Percentiles rank a stretch among this genome's conserved stretches.
Evolutionary conservation across 1,140 invertebrate genomes (phyloP).

Genomic region (Oedothorax gibbosus): DNA sequence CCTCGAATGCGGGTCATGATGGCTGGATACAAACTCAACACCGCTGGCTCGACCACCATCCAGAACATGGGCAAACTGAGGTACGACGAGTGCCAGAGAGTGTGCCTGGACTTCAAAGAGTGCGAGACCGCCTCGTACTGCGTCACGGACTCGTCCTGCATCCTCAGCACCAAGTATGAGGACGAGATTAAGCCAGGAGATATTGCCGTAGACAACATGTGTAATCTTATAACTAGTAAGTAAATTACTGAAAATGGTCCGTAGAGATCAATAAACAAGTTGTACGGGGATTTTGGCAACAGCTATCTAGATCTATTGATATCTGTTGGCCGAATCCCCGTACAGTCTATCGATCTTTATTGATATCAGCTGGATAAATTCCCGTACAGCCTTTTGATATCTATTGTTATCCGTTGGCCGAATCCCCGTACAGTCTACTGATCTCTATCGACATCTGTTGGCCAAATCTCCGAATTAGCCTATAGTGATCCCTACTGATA

Average conservation of each 20-base stretch:
- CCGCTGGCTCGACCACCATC: background rate
- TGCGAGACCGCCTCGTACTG: constrained; percentile 52
- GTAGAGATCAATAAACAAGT: background rate
- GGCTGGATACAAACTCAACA: constrained; percentile 18
- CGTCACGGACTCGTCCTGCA: constrained; percentile 4
- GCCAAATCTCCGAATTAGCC: too few relatives aligned
- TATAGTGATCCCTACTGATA: too few relatives aligned
- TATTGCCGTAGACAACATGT: constrained; percentile 18
- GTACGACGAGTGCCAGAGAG: constrained; percentile 46
- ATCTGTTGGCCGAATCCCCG: too few relatives aligned
- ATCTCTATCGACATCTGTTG: too few relatives aligned
- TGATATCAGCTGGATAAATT: too few relatives aligned
- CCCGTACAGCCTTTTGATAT: too few relatives aligned
- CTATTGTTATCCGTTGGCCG: too few relatives aligned
- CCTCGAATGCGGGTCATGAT: constrained; percentile 28
- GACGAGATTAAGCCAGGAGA: background rate
- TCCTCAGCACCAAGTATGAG: background rate
- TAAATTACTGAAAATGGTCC: background rate
- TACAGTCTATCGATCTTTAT: background rate
- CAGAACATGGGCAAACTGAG: constrained; percentile 39
- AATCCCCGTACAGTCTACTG: too few relatives aligned
- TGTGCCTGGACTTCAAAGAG: constrained; percentile 37
- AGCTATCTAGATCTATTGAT: too few relatives aligned
- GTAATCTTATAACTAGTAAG: constrained; percentile 42
- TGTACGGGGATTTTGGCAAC: too few relatives aligned